phyloP scores from a whole-genome alignment of 1,140 invertebrate genomes.

The Heliconius himera region DNA sequence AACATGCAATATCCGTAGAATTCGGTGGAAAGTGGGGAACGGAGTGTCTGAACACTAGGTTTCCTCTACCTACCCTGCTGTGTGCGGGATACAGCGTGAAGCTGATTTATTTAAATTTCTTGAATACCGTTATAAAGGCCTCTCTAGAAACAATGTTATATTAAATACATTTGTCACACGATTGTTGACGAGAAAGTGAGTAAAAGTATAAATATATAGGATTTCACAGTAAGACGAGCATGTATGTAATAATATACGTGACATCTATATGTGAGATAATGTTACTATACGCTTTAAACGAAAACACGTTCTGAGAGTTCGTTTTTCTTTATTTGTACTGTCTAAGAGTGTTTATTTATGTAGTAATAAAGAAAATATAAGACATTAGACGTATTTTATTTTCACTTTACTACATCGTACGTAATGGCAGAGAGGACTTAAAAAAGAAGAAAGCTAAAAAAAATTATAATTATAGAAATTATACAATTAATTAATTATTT shows the following conservation, averaged over 20 bases:
- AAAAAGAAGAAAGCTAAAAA: too few relatives aligned
- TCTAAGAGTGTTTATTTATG: neutral
- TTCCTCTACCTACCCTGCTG: too few relatives aligned
- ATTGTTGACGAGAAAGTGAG: conserved; percentile 46
- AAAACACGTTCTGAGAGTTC: neutral
- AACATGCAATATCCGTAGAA: too few relatives aligned
- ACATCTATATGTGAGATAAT: conserved; percentile 37
- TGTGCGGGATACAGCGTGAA: too few relatives aligned
- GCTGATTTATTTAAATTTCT: neutral
- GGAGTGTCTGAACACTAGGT: too few relatives aligned
- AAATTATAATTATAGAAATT: too few relatives aligned
- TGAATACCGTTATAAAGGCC: neutral
- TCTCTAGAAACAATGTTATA: conserved; percentile 5
- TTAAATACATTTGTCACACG: conserved; percentile 26
- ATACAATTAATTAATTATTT: too few relatives aligned
- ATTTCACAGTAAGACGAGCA: conserved; percentile 44
- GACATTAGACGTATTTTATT: too few relatives aligned
- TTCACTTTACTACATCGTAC: too few relatives aligned
- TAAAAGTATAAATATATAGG: conserved; percentile 55
- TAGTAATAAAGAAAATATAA: too few relatives aligned
- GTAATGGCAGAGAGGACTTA: too few relatives aligned
- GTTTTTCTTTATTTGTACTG: neutral
- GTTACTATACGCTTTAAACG: conserved; percentile 13
- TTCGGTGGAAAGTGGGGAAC: too few relatives aligned
- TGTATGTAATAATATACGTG: conserved; percentile 52